Conservation (phyloP, 2,113 vertebrate genomes). For the Azemiops feae region DNA sequence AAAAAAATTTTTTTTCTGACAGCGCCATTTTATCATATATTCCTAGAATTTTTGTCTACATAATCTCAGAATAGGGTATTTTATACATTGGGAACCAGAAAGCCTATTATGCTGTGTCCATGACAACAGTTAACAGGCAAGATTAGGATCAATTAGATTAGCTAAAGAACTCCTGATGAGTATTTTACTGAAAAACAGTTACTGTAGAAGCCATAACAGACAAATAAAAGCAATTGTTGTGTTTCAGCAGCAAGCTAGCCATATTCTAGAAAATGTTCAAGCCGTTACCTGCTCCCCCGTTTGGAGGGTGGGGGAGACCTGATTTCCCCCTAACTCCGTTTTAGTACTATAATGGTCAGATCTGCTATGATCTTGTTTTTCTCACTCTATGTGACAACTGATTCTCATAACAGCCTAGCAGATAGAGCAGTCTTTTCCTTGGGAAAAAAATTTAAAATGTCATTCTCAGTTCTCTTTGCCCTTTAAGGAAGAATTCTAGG, state of each 20-base stretch:
- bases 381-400: background rate
- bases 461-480: too few species aligned
- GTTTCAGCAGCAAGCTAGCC: background rate
- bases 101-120: background rate
- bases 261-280: background rate
- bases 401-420: background rate
- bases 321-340: background rate
- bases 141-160: background rate
- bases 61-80: background rate
- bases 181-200: background rate
- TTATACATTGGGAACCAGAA: background rate
- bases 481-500: background rate
- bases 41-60: background rate
- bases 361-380: background rate
- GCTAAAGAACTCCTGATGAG: background rate
- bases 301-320: background rate
- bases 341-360: background rate
- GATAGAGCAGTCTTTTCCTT: background rate
- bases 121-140: background rate
- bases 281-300: background rate
- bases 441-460: background rate
- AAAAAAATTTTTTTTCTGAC: background rate
- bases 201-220: background rate
- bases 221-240: background rate
- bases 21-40: background rate